These are phyloP conservation scores for Rhagonycha lutea DNA, from an alignment of 2,888 invertebrate species.

Conservation along the genomic window DNA sequence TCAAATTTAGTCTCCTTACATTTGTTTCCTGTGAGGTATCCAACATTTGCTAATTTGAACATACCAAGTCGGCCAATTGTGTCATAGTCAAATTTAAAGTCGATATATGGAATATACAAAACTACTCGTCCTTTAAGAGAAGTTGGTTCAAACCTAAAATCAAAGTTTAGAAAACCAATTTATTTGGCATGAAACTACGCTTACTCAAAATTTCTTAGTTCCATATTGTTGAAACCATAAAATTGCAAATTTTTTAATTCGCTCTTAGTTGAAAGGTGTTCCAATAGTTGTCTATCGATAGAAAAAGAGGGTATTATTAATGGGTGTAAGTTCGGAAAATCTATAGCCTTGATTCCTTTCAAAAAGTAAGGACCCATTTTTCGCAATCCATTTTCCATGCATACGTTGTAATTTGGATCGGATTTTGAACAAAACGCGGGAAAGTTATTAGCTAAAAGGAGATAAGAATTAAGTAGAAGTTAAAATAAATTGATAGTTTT, in stretches of 20 bases:
- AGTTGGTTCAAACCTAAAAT: not conserved
- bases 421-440: not conserved
- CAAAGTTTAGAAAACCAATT: not conserved
- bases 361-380: not conserved
- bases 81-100: not conserved
- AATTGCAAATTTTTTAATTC: not conserved
- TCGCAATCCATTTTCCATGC: not conserved
- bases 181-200: not conserved
- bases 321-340: conserved; percentile 1
- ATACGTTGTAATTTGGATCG: not conserved
- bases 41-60: not conserved
- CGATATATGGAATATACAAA: not conserved
- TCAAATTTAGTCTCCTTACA: no score
- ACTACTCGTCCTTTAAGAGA: not conserved
- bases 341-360: conserved; percentile 4
- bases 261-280: not conserved
- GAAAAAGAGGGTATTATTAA: not conserved
- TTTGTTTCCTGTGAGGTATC: not conserved
- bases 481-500: no score
- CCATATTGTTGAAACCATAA: not conserved
- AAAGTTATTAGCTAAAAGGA: not conserved
- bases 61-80: not conserved
- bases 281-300: not conserved
- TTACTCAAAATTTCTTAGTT: not conserved
- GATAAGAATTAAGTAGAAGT: not conserved